Evolutionary conservation across 2,113 vertebrate species (phyloP).

Genomic region (Marmota flaviventris): DNA sequence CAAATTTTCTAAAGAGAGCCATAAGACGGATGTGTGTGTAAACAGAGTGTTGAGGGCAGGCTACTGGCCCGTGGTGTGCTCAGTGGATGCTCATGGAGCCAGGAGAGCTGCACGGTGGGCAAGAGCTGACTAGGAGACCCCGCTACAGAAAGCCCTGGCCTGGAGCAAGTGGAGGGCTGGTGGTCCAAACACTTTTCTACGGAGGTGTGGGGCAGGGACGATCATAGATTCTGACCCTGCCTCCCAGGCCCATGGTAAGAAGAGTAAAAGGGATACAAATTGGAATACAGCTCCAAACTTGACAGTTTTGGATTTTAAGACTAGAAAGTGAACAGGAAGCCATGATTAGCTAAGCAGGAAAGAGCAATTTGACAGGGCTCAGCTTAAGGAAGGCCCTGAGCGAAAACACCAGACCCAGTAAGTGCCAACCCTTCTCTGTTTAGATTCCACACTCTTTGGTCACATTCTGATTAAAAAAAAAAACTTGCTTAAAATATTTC

Average conservation of each 20-base stretch:
- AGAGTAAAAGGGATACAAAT: neutral
- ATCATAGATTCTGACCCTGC: neutral
- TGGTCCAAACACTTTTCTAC: too few relatives aligned
- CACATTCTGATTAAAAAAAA: neutral
- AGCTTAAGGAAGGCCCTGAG: neutral
- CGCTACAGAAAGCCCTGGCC: neutral
- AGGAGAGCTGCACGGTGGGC: neutral
- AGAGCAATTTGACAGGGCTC: neutral
- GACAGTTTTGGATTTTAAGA: neutral
- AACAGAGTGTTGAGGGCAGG: neutral
- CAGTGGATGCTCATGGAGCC: neutral
- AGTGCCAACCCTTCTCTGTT: neutral
- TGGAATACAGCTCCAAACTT: neutral
- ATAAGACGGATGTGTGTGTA: neutral
- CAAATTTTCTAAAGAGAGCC: neutral
- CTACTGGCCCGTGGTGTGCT: too few relatives aligned
- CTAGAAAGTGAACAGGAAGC: neutral
- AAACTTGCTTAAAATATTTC: neutral
- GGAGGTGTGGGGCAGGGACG: neutral
- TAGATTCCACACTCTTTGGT: neutral
- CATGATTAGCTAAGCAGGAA: neutral
- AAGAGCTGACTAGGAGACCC: neutral
- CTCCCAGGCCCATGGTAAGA: fast-evolving
- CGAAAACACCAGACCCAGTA: neutral
- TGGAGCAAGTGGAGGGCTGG: too few relatives aligned